A percentile compares a stretch with the other conserved stretches of the same genome.
These are phyloP conservation scores for Trissoscelio sp. DNA, from an alignment of 2,888 invertebrate species.

Conservation along the genomic window DNA sequence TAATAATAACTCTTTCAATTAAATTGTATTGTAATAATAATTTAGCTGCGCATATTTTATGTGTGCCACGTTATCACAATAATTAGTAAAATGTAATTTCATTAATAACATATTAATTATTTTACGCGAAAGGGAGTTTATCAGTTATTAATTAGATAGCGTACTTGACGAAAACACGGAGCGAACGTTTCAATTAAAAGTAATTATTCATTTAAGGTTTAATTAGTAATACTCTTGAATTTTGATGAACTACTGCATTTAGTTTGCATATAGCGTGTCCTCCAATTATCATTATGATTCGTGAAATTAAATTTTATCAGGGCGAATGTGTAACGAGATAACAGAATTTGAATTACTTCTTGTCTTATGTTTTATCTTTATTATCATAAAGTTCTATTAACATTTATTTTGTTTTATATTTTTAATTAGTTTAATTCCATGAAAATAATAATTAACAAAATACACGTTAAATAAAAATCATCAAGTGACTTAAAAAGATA, in stretches of 20 bases:
- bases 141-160: conserved; percentile 57
- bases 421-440: not conserved
- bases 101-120: conserved; percentile 53
- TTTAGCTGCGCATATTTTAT: conserved; percentile 13
- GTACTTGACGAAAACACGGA: conserved; percentile 57
- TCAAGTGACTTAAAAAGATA: no score
- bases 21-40: conserved; percentile 29
- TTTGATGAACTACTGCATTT: conserved; percentile 63
- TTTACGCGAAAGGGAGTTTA: conserved; percentile 38
- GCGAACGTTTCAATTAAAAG: conserved; percentile 61
- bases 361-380: conserved; percentile 48
- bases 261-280: conserved; percentile 55
- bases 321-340: conserved; percentile 49
- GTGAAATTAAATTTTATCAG: conserved; percentile 58
- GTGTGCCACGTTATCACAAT: conserved; percentile 15
- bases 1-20: conserved; percentile 45
- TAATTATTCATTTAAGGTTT: conserved; percentile 63
- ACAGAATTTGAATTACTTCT: conserved; percentile 52
- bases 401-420: conserved; percentile 20
- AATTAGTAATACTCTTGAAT: conserved; percentile 64
- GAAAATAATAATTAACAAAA: not conserved
- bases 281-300: conserved; percentile 63
- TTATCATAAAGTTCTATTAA: conserved; percentile 35
- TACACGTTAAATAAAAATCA: no score
- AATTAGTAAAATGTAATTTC: conserved; percentile 51